A percentile compares a stretch with the other conserved stretches of the same genome.
phyloP scores from a whole-genome alignment of 2,797 vertebrate species.

The Lophotriccus pileatus region DNA sequence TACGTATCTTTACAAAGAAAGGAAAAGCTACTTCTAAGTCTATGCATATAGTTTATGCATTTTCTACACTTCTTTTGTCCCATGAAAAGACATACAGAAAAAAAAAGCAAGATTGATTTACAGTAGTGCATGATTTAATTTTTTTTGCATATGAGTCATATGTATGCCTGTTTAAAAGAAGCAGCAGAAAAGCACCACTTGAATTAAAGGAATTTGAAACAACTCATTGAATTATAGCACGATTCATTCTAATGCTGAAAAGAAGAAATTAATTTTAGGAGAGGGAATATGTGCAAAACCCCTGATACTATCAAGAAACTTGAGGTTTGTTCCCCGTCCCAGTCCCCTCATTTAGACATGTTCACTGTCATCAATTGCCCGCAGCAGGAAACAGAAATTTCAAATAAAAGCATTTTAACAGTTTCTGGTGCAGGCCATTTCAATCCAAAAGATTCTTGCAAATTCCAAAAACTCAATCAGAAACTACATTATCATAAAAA shows the following conservation, averaged over 20 bases:
- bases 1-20: background rate
- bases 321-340: background rate
- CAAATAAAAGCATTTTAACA: background rate
- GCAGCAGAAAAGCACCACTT: background rate
- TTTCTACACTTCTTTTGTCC: background rate
- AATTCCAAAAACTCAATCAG: background rate
- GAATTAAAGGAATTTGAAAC: constrained; percentile 15
- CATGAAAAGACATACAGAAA: background rate
- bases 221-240: background rate
- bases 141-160: background rate
- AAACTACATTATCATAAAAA: background rate
- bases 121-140: background rate
- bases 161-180: constrained; percentile 11
- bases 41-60: background rate
- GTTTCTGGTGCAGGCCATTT: constrained; percentile 18
- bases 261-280: constrained; percentile 34
- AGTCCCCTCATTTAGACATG: background rate
- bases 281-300: background rate
- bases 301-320: background rate
- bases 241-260: constrained; percentile 29
- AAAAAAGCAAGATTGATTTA: background rate
- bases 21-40: background rate
- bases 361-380: background rate
- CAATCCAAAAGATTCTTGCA: background rate
- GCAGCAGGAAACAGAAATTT: background rate